phyloP scores from a whole-genome alignment of 2,888 invertebrate genomes.

The Entomobrya proxima region DNA sequence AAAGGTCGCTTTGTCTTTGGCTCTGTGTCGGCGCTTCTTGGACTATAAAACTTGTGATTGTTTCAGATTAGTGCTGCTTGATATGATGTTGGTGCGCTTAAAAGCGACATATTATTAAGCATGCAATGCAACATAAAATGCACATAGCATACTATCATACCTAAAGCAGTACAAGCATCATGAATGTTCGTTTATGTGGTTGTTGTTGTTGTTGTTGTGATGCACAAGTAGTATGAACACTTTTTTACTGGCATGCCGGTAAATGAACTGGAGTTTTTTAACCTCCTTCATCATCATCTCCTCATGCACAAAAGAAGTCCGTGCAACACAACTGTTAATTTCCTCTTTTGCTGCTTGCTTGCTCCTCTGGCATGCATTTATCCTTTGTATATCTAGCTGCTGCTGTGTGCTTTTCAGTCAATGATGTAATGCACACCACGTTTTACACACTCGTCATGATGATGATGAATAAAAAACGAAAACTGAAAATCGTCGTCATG shows the following conservation, averaged over 20 bases:
- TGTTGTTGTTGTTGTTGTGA: too few relatives aligned
- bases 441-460: background rate
- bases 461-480: background rate
- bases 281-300: slow-evolving; percentile 51
- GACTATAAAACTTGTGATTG: slow-evolving; percentile 8
- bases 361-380: background rate
- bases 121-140: background rate
- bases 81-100: background rate
- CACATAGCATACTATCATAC: too few relatives aligned
- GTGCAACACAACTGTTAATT: slow-evolving; percentile 55
- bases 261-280: slow-evolving; percentile 67
- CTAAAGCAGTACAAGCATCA: too few relatives aligned
- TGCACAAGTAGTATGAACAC: too few relatives aligned
- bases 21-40: background rate
- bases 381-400: background rate
- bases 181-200: too few relatives aligned
- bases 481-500: too few relatives aligned
- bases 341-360: slow-evolving; percentile 18
- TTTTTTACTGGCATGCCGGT: slow-evolving; percentile 42
- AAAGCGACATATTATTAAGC: too few relatives aligned
- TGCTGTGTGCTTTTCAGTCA: background rate
- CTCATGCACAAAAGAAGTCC: slow-evolving; percentile 41
- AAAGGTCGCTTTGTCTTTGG: slow-evolving; percentile 1
- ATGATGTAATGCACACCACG: too few relatives aligned
- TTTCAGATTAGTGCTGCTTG: background rate